Conservation (phyloP, 2,113 vertebrate genomes). For the Hiodon tergisus region DNA sequence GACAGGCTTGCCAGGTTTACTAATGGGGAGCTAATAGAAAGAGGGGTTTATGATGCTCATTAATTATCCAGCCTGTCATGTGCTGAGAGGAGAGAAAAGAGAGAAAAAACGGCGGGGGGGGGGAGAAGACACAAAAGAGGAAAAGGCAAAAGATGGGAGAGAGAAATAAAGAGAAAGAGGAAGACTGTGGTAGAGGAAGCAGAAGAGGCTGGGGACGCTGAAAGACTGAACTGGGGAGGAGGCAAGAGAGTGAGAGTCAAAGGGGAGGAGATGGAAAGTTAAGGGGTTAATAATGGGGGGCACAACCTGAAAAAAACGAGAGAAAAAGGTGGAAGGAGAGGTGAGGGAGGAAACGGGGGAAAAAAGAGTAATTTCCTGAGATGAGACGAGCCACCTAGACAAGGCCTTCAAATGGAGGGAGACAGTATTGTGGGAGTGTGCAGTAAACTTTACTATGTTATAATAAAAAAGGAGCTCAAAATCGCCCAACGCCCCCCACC, state of each 20-base stretch:
- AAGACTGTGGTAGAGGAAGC: background rate
- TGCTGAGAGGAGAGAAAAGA: constrained; percentile 65
- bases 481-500: constrained; percentile 53
- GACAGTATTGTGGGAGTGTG: constrained; percentile 64
- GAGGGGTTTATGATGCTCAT: constrained; percentile 91
- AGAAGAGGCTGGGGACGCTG: background rate
- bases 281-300: background rate
- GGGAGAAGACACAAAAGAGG: constrained; percentile 10
- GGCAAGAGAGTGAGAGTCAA: constrained; percentile 25
- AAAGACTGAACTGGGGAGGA: constrained; percentile 29
- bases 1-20: constrained; percentile 88
- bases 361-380: constrained; percentile 74
- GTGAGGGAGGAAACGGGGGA: constrained; percentile 53
- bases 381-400: constrained; percentile 86
- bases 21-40: constrained; percentile 95
- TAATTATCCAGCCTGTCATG: constrained; percentile 89
- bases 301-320: background rate
- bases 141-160: constrained; percentile 22
- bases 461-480: constrained; percentile 64
- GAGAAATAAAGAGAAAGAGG: constrained; percentile 41
- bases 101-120: constrained; percentile 32
- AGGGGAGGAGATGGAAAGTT: background rate
- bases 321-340: constrained; percentile 32
- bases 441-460: constrained; percentile 77
- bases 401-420: constrained; percentile 82